Percentiles rank a stretch among this genome's conserved stretches.
Evolutionary conservation across 2,113 vertebrate species (phyloP).

Genomic region (Poecilia latipinna): DNA sequence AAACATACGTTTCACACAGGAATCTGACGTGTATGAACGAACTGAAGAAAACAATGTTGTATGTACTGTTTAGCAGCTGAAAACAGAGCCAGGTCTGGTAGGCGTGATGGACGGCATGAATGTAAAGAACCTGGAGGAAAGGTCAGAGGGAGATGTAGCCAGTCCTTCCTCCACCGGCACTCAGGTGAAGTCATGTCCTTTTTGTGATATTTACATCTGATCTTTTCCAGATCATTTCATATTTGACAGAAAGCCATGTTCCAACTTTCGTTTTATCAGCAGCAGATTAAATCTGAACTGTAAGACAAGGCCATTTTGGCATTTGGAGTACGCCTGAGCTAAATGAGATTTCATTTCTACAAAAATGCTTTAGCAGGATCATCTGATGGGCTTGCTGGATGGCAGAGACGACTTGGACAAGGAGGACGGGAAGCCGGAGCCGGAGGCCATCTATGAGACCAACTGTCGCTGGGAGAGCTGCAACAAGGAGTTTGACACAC

Average conservation of each 20-base stretch:
- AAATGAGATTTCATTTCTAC: neutral
- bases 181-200: constrained; percentile 81
- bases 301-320: neutral
- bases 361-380: constrained; percentile 81
- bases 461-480: constrained; percentile 97
- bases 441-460: constrained; percentile 92
- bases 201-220: neutral
- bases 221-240: neutral
- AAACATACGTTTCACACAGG: neutral
- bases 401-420: constrained; percentile 93
- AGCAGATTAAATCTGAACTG: neutral
- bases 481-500: constrained; percentile 94
- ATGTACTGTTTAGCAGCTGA: constrained; percentile 80
- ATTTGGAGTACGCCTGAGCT: neutral
- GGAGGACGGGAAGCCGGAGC: constrained; percentile 92
- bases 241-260: neutral
- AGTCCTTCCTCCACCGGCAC: constrained; percentile 94
- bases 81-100: constrained; percentile 86
- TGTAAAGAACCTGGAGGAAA: constrained; percentile 87
- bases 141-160: constrained; percentile 90
- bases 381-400: constrained; percentile 89
- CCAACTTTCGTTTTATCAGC: neutral
- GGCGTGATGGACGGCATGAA: constrained; percentile 82
- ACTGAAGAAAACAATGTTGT: neutral
- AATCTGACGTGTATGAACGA: neutral